Conservation (phyloP, 2,888 invertebrate species). For the Drosophila formosana region DNA sequence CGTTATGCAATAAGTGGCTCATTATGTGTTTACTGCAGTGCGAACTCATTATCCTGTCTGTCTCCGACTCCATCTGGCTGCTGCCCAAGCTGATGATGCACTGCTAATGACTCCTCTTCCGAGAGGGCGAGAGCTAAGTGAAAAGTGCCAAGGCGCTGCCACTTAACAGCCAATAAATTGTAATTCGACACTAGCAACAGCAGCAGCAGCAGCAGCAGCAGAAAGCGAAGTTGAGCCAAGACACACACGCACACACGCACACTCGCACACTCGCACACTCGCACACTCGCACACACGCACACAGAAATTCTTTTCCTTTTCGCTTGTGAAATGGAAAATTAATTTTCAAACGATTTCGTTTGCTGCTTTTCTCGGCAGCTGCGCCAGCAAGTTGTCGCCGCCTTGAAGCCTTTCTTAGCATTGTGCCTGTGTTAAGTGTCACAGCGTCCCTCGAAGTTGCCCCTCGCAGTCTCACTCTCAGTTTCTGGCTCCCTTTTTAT, state of each 20-base stretch:
- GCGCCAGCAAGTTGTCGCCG: conserved; percentile 43
- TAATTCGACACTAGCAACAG: conserved; percentile 73
- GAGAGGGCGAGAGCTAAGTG: conserved; percentile 26
- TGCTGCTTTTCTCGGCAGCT: conserved; percentile 39
- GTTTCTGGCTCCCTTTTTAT: conserved; percentile 52
- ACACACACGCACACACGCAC: conserved; percentile 22
- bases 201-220: not conserved
- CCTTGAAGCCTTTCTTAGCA: conserved; percentile 46
- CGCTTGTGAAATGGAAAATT: conserved; percentile 75
- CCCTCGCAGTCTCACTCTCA: not conserved
- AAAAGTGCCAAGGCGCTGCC: conserved; percentile 60
- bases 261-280: conserved; percentile 21
- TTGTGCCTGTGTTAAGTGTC: conserved; percentile 45
- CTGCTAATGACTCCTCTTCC: conserved; percentile 40
- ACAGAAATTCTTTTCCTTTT: conserved; percentile 42
- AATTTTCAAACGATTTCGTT: conserved; percentile 79
- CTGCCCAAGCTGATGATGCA: conserved; percentile 32
- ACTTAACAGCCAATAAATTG: conserved; percentile 81
- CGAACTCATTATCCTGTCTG: conserved; percentile 7
- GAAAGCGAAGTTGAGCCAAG: conserved; percentile 9
- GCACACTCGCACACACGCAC: conserved; percentile 7
- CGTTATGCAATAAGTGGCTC: conserved; percentile 2
- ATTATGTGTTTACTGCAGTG: conserved; percentile 26
- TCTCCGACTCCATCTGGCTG: not conserved
- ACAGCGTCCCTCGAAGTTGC: not conserved